phyloP scores from a whole-genome alignment of 2,113 vertebrate genomes.

The Felis chaus region DNA sequence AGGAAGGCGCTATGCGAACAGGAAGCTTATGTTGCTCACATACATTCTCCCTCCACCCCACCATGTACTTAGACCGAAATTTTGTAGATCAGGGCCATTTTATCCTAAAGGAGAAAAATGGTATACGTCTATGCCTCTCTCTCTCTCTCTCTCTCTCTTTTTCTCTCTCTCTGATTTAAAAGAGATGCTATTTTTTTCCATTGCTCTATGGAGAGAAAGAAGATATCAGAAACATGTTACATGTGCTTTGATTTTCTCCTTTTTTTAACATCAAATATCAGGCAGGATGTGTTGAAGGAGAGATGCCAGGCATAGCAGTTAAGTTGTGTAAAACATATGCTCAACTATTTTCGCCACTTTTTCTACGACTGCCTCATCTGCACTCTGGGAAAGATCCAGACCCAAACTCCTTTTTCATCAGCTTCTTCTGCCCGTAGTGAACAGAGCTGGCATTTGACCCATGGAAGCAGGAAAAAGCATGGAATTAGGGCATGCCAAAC shows the following conservation, averaged over 20 bases:
- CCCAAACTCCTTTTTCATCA: background rate
- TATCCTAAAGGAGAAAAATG: background rate
- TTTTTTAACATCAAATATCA: conserved; percentile 70
- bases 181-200: background rate
- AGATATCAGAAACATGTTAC: conserved; percentile 41
- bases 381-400: conserved; percentile 44
- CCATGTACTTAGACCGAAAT: background rate
- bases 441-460: background rate
- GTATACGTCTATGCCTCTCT: background rate
- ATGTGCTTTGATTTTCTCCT: conserved; percentile 49
- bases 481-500: conserved; percentile 53
- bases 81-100: background rate
- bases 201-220: background rate
- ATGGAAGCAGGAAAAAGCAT: background rate
- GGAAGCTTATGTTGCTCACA: background rate
- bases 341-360: conserved; percentile 45
- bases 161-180: conserved; percentile 40
- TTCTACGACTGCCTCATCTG: conserved; percentile 40
- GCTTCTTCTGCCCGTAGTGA: conserved; percentile 19
- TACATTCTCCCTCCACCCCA: background rate
- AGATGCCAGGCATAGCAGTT: conserved; percentile 47
- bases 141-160: background rate
- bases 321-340: conserved; percentile 39
- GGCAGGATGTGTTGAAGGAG: conserved; percentile 30
- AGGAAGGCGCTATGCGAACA: background rate